Evolutionary conservation across 2,888 invertebrate species (phyloP), one percentile per base, ranked within the genome.

Genomic region (Noctua pronuba): DNA sequence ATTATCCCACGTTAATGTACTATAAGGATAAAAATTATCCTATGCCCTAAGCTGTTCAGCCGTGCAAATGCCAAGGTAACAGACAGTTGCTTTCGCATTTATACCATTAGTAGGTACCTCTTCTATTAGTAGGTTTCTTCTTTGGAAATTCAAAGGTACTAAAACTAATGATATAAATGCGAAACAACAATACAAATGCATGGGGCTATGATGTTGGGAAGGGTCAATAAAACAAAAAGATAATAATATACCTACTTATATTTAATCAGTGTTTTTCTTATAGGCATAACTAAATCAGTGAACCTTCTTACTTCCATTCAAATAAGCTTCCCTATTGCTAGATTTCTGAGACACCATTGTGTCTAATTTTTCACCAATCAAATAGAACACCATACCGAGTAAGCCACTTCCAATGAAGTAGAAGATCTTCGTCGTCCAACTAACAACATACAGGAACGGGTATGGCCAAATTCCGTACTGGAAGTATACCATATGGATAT

Each of bases 391-490:
- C n/a, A 97, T 86, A 6, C 95, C 96, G 60, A 98, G 95, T 0
- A 94, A 91, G n/a, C 98, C 93, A 77, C 98, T 97, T 1, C 94
- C 94, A 84, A 89, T 98, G 97, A 95, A 99, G 98, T 5, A 97
- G 1, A 88, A n/a, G n/a, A 97, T 95, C 87, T 98, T 97, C 78
- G 97, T 95, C 1, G 98, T 97, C 91, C 97, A 95, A 90, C 97
- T 97, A 67, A 99, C 94, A 0, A 98, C 97, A 38, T 98, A 97
- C 85, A 99, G 97, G 31, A 99, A 97, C 0, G 99, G 99, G 92
- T 99, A 99, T 0, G 98, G 98, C 99, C 99, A 99, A 64, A 98
- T 95, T 62, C 98, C 98, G 24, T 98, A 97, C 85, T 97, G 97
- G 69, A 97, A 95, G 91, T 98, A 97, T 38, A 98, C 97, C 49